Conservation (phyloP, 2,113 vertebrate genomes). For the Dicerorhinus sumatrensis region DNA sequence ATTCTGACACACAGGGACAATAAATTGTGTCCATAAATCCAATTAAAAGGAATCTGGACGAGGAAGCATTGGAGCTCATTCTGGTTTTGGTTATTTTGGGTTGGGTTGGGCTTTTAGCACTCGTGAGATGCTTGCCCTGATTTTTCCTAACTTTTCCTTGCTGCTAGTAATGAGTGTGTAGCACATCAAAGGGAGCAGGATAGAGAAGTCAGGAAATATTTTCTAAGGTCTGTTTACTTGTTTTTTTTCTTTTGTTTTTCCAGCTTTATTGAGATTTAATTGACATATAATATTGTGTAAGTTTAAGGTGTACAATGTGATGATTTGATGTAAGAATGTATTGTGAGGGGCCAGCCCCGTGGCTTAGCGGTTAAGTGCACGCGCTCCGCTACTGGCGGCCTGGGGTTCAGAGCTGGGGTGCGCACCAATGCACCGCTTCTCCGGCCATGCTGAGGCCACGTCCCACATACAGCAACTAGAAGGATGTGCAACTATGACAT, state of each 20-base stretch:
- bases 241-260: neutral
- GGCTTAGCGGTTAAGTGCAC: no score
- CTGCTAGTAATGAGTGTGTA: neutral
- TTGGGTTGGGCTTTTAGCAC: neutral
- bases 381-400: no score
- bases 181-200: neutral
- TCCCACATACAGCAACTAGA: no score
- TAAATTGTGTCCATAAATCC: neutral
- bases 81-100: neutral
- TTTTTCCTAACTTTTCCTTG: neutral
- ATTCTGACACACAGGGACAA: neutral
- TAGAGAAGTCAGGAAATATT: neutral
- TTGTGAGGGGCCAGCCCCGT: no score
- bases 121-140: neutral
- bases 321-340: neutral
- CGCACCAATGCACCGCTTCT: no score
- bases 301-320: neutral
- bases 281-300: neutral
- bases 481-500: no score
- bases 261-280: neutral
- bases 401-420: no score
- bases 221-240: neutral
- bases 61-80: neutral
- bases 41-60: neutral
- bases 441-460: no score